phyloP scores from a whole-genome alignment of 1,140 invertebrate species.

The Chelonus insularis region DNA sequence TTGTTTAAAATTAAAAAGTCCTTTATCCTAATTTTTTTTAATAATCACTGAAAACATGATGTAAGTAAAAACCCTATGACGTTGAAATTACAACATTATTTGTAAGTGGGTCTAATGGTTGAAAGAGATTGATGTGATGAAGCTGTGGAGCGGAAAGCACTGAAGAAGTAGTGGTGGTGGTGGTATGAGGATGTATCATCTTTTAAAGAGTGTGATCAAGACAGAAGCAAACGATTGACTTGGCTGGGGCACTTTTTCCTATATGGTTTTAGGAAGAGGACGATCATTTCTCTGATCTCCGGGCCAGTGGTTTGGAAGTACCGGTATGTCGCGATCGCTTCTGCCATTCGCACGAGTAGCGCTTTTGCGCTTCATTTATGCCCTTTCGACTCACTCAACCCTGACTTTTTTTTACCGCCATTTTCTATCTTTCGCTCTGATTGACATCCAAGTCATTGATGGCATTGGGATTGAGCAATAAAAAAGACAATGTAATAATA shows the following conservation, averaged over 20 bases:
- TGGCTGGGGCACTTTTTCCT: too few species aligned
- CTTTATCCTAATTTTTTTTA: too few species aligned
- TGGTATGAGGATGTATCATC: too few species aligned
- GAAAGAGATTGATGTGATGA: too few species aligned
- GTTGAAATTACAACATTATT: too few species aligned
- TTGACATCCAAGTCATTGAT: background rate
- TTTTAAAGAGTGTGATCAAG: background rate
- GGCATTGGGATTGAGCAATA: background rate
- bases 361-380: conserved; percentile 11
- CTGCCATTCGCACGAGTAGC: conserved; percentile 3
- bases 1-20: too few species aligned
- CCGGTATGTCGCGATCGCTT: background rate
- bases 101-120: too few species aligned
- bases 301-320: background rate
- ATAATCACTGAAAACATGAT: too few species aligned
- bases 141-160: background rate
- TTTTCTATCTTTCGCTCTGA: background rate
- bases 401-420: background rate
- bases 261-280: too few species aligned
- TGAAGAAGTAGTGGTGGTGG: background rate
- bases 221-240: too few species aligned
- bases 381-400: conserved; percentile 5
- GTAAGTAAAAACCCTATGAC: too few species aligned
- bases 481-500: too few species aligned
- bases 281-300: conserved; percentile 1